phyloP scores from a whole-genome alignment of 2,797 vertebrate genomes.

The Kryptolebias ocellatus region DNA sequence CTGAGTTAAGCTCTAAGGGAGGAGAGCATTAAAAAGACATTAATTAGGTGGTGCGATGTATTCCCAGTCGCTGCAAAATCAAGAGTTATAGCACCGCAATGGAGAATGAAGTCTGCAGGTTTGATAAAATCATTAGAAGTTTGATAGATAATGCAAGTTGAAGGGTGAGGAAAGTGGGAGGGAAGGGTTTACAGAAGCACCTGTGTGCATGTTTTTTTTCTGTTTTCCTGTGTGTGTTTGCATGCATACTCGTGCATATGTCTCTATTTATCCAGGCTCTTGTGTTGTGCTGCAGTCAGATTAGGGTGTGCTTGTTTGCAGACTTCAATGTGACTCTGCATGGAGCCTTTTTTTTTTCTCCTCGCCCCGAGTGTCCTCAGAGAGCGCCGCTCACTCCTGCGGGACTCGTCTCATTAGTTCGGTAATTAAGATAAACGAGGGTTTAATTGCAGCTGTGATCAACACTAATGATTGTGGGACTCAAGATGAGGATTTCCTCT shows the following conservation, averaged over 20 bases:
- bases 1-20: slow-evolving; percentile 77
- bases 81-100: slow-evolving; percentile 73
- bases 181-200: slow-evolving; percentile 48
- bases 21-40: slow-evolving; percentile 83
- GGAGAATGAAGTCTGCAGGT: slow-evolving; percentile 70
- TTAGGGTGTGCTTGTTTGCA: slow-evolving; percentile 57
- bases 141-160: slow-evolving; percentile 76
- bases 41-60: slow-evolving; percentile 76
- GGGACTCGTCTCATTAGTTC: slow-evolving; percentile 86
- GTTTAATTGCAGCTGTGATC: slow-evolving; percentile 86
- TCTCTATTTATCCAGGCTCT: slow-evolving; percentile 30
- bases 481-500: slow-evolving; percentile 75
- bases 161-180: slow-evolving; percentile 66
- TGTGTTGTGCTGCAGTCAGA: slow-evolving; percentile 41
- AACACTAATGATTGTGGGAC: slow-evolving; percentile 83
- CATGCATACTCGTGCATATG: slow-evolving; percentile 25
- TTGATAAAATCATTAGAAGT: slow-evolving; percentile 79
- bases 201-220: background rate
- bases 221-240: background rate
- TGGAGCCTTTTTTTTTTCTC: slow-evolving; percentile 45
- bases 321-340: slow-evolving; percentile 51
- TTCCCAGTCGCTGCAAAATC: slow-evolving; percentile 75
- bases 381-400: slow-evolving; percentile 71
- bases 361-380: slow-evolving; percentile 71
- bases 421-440: slow-evolving; percentile 87